Percentiles rank a stretch among this genome's conserved stretches.
Evolutionary conservation across 2,113 vertebrate species (phyloP).

Genomic region (Lamprotornis superbus): DNA sequence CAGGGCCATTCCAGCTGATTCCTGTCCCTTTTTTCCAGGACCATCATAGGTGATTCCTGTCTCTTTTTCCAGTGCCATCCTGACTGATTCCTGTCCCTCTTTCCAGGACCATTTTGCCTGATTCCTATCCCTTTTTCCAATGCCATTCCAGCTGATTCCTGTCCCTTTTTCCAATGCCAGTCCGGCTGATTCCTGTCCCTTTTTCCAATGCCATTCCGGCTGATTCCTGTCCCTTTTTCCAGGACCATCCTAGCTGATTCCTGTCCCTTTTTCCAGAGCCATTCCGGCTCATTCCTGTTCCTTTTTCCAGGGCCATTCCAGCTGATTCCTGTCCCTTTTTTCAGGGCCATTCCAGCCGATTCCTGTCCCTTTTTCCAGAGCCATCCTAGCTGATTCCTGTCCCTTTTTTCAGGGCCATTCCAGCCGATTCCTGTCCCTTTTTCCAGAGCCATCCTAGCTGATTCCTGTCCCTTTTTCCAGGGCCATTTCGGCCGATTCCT

Average conservation of each 20-base stretch:
- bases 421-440: background rate
- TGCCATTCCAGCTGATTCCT: accelerated
- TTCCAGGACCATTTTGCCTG: accelerated
- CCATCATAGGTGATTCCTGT: accelerated
- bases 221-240: background rate
- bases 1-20: accelerated
- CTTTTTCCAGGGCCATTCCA: accelerated
- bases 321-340: background rate
- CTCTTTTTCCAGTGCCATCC: background rate
- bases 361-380: accelerated
- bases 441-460: accelerated
- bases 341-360: accelerated
- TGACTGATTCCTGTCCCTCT: background rate
- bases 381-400: accelerated
- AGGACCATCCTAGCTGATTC: accelerated
- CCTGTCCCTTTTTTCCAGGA: background rate
- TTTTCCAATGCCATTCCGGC: accelerated
- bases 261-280: accelerated
- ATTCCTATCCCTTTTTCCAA: background rate
- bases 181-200: accelerated
- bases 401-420: accelerated
- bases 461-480: background rate
- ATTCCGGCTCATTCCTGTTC: accelerated
- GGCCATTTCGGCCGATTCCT: accelerated
- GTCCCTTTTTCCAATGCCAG: background rate